Percentiles rank a stretch among this genome's conserved stretches.
These are phyloP conservation scores for Trisateles emortualis DNA, from an alignment of 2,888 invertebrate genomes.

Conservation along the genomic window DNA sequence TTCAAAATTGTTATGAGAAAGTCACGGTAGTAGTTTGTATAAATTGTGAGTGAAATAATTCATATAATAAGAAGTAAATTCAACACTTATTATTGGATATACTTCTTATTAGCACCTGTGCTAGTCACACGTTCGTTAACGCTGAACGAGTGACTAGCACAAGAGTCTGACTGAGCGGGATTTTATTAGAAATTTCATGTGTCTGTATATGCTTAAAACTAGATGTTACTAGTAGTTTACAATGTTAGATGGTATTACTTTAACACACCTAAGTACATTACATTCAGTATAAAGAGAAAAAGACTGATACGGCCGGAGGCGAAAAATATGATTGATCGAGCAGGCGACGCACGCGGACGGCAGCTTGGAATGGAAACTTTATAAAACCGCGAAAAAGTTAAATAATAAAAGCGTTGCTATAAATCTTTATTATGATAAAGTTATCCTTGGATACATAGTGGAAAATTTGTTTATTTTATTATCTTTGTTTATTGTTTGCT, in stretches of 20 bases:
- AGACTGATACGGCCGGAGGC: background rate
- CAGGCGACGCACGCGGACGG: conserved; percentile 1
- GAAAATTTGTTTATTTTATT: conserved; percentile 1
- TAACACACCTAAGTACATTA: too few species aligned
- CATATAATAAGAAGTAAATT: too few species aligned
- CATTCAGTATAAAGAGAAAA: background rate
- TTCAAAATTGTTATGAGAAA: background rate
- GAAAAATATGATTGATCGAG: conserved; percentile 22
- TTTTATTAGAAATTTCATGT: too few species aligned
- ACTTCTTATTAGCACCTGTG: too few species aligned
- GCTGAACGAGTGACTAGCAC: too few species aligned
- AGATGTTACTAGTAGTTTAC: too few species aligned
- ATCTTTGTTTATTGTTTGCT: conserved; percentile 5
- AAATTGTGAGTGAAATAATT: background rate
- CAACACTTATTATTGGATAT: too few species aligned
- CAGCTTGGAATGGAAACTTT: conserved; percentile 4
- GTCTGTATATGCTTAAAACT: too few species aligned
- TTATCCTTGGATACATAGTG: background rate
- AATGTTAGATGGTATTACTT: too few species aligned
- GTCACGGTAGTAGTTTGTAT: background rate
- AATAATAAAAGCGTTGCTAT: conserved; percentile 5
- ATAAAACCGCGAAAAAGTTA: conserved; percentile 11
- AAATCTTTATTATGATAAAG: conserved; percentile 15
- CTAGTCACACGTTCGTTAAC: too few species aligned
- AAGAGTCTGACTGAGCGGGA: too few species aligned